These are phyloP conservation scores for Araneus ventricosus DNA, from an alignment of 1,140 invertebrate species.

Conservation along the genomic window DNA sequence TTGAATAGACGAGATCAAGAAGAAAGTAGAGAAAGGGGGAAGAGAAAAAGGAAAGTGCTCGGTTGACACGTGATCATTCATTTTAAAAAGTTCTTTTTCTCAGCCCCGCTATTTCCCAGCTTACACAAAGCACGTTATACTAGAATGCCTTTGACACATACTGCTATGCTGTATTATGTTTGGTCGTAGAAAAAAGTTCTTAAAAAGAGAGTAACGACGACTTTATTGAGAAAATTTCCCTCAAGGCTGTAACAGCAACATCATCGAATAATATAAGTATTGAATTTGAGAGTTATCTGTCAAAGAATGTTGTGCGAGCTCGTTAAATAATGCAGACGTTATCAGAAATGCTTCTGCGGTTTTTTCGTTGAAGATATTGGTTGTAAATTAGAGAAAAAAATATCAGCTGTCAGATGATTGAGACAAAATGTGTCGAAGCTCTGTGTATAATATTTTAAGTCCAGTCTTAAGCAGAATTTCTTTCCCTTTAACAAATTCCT, in stretches of 20 bases:
- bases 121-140: neutral
- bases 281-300: neutral
- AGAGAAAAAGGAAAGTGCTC: neutral
- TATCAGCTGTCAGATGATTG: no score
- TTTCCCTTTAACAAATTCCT: no score
- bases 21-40: neutral
- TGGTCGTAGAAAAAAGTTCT: neutral
- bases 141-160: neutral
- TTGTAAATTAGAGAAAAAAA: no score
- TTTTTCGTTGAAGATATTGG: no score
- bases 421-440: no score
- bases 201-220: neutral
- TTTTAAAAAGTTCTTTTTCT: neutral
- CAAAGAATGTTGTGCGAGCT: neutral
- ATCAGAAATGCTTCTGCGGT: neutral
- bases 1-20: neutral
- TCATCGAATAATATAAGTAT: neutral
- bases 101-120: neutral
- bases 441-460: no score
- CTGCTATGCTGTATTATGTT: neutral
- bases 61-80: constrained; percentile 23
- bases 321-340: neutral
- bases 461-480: no score
- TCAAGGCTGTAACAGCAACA: neutral
- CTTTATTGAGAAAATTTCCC: neutral